Conservation (phyloP, 2,113 vertebrate genomes). For the Sphyrna mokarran region DNA sequence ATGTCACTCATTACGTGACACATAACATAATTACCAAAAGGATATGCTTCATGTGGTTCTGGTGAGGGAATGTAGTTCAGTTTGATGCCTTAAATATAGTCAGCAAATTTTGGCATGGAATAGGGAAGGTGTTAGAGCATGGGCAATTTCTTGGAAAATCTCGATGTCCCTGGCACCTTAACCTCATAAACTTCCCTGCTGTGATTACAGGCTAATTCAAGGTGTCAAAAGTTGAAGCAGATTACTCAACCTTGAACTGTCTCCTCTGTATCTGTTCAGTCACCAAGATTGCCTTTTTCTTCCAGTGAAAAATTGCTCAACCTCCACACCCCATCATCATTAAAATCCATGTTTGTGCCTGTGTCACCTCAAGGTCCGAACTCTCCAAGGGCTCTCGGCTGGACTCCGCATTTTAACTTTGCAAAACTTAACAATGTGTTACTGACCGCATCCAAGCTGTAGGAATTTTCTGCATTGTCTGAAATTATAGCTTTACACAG, state of each 20-base stretch:
- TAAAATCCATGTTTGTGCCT: neutral
- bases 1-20: neutral
- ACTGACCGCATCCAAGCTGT: neutral
- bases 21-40: neutral
- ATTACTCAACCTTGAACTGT: neutral
- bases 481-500: neutral
- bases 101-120: neutral
- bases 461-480: neutral
- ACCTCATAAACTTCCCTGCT: neutral
- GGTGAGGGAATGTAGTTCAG: neutral
- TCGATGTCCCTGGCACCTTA: neutral
- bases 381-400: neutral
- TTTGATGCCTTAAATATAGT: neutral
- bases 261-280: neutral
- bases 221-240: neutral
- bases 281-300: neutral
- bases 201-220: neutral
- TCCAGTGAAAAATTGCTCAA: neutral
- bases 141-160: neutral
- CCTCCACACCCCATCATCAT: neutral
- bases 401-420: neutral
- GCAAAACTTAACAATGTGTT: neutral
- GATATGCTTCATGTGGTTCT: neutral
- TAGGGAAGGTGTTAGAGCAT: neutral
- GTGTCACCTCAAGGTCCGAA: neutral